Conservation (phyloP, 2,888 invertebrate species). For the Parnassius orleans region DNA sequence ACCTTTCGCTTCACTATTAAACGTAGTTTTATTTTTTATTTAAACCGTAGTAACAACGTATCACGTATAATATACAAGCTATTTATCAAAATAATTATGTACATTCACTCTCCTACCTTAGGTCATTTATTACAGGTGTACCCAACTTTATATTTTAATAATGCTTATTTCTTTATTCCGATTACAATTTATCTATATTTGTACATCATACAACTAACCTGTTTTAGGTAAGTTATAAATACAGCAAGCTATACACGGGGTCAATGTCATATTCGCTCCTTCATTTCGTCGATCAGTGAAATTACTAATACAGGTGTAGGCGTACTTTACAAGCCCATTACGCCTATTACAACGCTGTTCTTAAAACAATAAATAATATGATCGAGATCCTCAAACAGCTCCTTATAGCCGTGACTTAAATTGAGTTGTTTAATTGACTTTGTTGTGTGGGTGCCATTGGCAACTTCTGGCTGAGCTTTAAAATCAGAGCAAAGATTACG, state of each 20-base stretch:
- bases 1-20: too few species aligned
- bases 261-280: constrained; percentile 35
- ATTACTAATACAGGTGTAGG: constrained; percentile 1
- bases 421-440: constrained; percentile 19
- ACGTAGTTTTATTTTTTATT: too few species aligned
- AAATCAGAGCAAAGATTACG: constrained; percentile 6
- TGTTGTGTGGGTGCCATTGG: too few species aligned
- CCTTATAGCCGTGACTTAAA: not conserved
- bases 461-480: not conserved
- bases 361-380: constrained; percentile 1
- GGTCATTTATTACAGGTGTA: too few species aligned
- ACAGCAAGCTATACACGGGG: constrained; percentile 41
- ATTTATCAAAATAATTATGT: too few species aligned
- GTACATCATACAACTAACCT: too few species aligned
- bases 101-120: too few species aligned
- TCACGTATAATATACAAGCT: too few species aligned
- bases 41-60: too few species aligned
- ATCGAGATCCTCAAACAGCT: not conserved
- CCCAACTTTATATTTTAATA: too few species aligned
- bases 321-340: constrained; percentile 1
- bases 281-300: not conserved
- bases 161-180: too few species aligned
- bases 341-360: not conserved
- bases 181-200: too few species aligned
- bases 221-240: constrained; percentile 51